phyloP scores from a whole-genome alignment of 2,888 invertebrate species.

The Lomographa bimaculata region DNA sequence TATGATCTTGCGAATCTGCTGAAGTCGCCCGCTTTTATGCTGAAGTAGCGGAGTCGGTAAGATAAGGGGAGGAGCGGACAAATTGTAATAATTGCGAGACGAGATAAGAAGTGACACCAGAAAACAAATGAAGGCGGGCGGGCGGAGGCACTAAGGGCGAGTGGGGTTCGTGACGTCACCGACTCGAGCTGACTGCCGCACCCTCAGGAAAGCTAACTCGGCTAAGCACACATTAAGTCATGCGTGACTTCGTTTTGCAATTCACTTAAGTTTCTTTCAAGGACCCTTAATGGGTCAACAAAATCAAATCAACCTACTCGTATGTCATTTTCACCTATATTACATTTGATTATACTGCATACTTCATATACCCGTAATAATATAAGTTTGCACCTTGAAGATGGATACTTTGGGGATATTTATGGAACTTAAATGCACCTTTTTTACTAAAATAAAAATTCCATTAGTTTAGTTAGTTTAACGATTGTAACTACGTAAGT shows the following conservation, averaged over 20 bases:
- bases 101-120: conserved; percentile 83
- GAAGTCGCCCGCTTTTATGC: conserved; percentile 76
- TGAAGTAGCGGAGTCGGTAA: conserved; percentile 76
- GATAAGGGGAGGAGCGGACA: conserved; percentile 83
- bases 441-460: too few relatives aligned
- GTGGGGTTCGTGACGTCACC: conserved; percentile 64
- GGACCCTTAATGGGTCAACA: conserved; percentile 7
- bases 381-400: too few relatives aligned
- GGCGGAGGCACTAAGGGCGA: conserved; percentile 40
- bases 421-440: too few relatives aligned
- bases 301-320: too few relatives aligned
- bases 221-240: conserved; percentile 45
- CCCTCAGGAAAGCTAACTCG: conserved; percentile 44
- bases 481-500: too few relatives aligned
- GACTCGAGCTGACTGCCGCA: conserved; percentile 42
- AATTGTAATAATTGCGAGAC: conserved; percentile 83
- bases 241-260: conserved; percentile 41
- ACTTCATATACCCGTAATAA: too few relatives aligned
- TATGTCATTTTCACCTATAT: too few relatives aligned
- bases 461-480: too few relatives aligned
- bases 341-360: too few relatives aligned
- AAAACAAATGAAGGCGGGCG: conserved; percentile 81
- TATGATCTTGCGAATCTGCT: conserved; percentile 78
- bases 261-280: conserved; percentile 31
- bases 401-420: too few relatives aligned